Conservation (phyloP, 1,140 invertebrate genomes). For the Aphis gossypii region DNA sequence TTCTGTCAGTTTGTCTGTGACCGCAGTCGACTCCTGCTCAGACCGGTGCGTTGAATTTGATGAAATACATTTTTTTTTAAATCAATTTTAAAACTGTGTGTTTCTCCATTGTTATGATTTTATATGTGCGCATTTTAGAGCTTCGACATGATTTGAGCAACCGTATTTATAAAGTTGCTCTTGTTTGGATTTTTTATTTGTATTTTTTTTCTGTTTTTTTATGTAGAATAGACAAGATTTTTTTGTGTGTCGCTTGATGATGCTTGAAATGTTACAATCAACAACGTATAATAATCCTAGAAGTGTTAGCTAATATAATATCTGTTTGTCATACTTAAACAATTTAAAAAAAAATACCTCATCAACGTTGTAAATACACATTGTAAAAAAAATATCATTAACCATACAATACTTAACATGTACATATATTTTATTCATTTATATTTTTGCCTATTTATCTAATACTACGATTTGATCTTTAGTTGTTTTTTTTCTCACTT, state of each 20-base stretch:
- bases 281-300: constrained; percentile 24
- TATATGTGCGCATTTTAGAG: constrained; percentile 43
- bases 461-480: not conserved
- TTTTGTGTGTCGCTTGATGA: constrained; percentile 53
- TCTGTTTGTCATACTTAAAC: constrained; percentile 2
- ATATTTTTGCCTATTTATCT: constrained; percentile 7
- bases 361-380: constrained; percentile 58
- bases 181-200: constrained; percentile 41
- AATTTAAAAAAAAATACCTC: constrained; percentile 33
- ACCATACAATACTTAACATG: constrained; percentile 22
- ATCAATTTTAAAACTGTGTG: constrained; percentile 57
- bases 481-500: constrained; percentile 56
- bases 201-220: constrained; percentile 30
- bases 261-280: constrained; percentile 51
- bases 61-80: constrained; percentile 47
- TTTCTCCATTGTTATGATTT: constrained; percentile 55
- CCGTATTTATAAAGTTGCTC: not conserved
- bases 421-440: constrained; percentile 21
- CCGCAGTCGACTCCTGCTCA: constrained; percentile 90
- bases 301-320: constrained; percentile 42
- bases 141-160: constrained; percentile 36
- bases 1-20: constrained; percentile 94
- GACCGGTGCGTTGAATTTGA: constrained; percentile 80
- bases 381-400: constrained; percentile 41
- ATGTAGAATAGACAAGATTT: constrained; percentile 55